phyloP scores from a whole-genome alignment of 1,140 invertebrate genomes.

The Bombus waltoni region DNA sequence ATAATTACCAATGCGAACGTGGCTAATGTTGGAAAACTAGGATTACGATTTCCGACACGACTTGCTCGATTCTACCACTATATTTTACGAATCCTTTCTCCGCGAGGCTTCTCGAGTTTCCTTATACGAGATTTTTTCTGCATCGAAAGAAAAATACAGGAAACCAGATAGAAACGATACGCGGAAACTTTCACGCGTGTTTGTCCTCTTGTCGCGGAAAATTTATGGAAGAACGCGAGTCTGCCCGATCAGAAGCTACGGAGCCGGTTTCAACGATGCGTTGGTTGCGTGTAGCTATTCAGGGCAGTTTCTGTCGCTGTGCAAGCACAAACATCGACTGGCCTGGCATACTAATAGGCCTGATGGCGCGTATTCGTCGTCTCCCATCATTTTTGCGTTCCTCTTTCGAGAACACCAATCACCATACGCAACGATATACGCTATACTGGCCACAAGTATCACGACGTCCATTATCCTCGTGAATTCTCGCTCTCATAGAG shows the following conservation, averaged over 20 bases:
- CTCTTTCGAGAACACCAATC: no score
- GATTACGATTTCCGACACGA: no score
- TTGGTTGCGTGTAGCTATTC: slow-evolving; percentile 5
- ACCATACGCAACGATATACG: no score
- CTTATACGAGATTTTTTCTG: not conserved
- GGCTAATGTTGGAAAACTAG: no score
- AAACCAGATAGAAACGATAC: not conserved
- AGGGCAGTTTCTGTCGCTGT: slow-evolving; percentile 16
- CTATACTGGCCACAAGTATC: no score
- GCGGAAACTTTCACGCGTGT: slow-evolving; percentile 4
- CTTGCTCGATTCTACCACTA: no score
- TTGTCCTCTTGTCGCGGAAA: not conserved
- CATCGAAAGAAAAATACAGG: not conserved
- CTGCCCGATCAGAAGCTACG: not conserved
- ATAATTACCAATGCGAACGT: no score
- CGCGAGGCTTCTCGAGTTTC: not conserved
- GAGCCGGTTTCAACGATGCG: slow-evolving; percentile 22
- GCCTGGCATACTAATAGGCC: not conserved
- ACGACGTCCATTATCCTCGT: no score
- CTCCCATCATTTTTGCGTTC: not conserved
- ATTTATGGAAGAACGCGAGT: slow-evolving; percentile 11
- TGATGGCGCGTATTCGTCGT: not conserved
- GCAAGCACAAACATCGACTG: not conserved
- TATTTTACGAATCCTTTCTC: no score
- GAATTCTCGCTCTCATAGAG: not conserved